Base-by-base conservation (phyloP, 30 jellyfish, hydroid and myxozoan genomes). In the Phacellophora camtschatica region DNA sequence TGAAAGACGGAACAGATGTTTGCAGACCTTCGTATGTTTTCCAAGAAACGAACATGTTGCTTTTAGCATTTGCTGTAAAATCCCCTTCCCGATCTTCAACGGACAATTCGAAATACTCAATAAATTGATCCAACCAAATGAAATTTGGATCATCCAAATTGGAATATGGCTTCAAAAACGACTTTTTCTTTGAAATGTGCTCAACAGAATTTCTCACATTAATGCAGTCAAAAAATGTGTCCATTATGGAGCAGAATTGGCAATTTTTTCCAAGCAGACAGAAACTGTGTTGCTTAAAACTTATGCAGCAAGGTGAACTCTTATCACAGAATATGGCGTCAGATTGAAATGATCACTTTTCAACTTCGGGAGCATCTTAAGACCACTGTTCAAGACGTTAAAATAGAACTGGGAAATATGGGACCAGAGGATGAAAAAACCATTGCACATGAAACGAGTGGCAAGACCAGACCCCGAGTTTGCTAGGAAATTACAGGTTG, bases 1-100 rank as follows among this genome's bases (percentile, higher is more conserved):
- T 46, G 12, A 41, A 33, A 20, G 95, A 70, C 39, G 33, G 23
- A n/a, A 39, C 71, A 24, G 96, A 59, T 5, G 74, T 61, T 55
- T 84, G 43, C 15, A 71, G 34, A 8, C 95, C 89, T 53, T 83
- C 95, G 46, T 51, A 48, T 30, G 95, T 83, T 72, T 83, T 78
- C 85, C 90, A 30, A 7, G 90, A 74, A 27, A 72, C 22, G 33
- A 84, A 84, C 96, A 72, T 84, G 16, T 50, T 46, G 58, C 58
- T 65, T 62, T 35, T 65, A 30, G 34, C 54, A 23, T 35, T 61
- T 32, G 19, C 28, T 32, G 71, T 59, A 48, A 66, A 81, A 36
- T 81, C 27, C 5, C 86, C 79, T 41, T 39, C 35, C 55, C 77
- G 34, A 46, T 25, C 67, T 51, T 66, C 93, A 31, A 68, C 67